Evolutionary conservation across 1,140 invertebrate species (phyloP).

Genomic region (Hermetia illucens): DNA sequence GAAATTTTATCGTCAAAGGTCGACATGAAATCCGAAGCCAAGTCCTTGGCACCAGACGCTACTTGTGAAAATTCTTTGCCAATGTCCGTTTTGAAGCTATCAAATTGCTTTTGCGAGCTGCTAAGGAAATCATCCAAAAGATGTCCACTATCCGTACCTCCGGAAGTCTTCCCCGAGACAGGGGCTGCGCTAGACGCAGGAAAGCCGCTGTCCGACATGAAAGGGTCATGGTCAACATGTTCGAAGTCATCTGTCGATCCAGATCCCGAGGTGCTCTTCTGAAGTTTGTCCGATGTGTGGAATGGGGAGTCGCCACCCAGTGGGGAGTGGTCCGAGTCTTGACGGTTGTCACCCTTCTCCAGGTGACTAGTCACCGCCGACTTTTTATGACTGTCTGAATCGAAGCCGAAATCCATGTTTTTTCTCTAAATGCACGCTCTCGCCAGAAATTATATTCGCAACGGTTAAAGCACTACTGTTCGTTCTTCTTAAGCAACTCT

Average conservation of each 20-base stretch:
- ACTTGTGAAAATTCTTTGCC: conserved; percentile 1
- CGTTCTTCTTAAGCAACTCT: too few species aligned
- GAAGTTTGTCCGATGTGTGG: conserved; percentile 2
- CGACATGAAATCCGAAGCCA: not conserved
- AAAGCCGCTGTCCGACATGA: not conserved
- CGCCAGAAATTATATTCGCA: too few species aligned
- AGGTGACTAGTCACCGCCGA: too few species aligned
- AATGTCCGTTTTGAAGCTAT: not conserved
- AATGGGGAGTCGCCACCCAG: conserved; percentile 2
- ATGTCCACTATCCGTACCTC: not conserved
- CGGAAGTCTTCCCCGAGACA: not conserved
- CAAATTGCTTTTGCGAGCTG: not conserved
- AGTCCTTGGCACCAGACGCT: not conserved
- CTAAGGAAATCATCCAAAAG: not conserved
- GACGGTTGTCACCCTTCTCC: too few species aligned
- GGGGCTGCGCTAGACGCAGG: too few species aligned
- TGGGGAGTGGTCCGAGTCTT: conserved; percentile 11
- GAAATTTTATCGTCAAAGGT: conserved; percentile 5
- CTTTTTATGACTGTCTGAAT: too few species aligned
- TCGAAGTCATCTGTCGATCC: conserved; percentile 5
- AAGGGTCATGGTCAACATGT: not conserved
- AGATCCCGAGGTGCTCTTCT: conserved; percentile 5
- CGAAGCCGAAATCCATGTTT: too few species aligned
- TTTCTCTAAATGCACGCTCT: too few species aligned
- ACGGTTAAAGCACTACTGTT: too few species aligned